A percentile compares a stretch with the other conserved stretches of the same genome.
These are phyloP conservation scores for Scaptomyza montana DNA, from an alignment of 1,140 invertebrate species.

Conservation along the genomic window DNA sequence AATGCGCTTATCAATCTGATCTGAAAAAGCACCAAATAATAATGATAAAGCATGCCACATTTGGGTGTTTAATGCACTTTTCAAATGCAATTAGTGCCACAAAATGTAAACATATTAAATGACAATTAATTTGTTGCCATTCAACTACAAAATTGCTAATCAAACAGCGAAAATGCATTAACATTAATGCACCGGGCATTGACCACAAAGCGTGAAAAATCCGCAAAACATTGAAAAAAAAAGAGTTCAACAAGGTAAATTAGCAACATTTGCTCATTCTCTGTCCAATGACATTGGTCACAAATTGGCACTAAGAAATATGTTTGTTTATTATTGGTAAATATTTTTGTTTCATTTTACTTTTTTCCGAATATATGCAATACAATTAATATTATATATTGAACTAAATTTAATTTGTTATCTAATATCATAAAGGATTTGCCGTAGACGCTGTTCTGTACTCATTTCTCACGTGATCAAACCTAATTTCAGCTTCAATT, in stretches of 20 bases:
- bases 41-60: background rate
- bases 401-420: too few species aligned
- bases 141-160: slow-evolving; percentile 63
- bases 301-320: background rate
- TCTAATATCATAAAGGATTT: too few species aligned
- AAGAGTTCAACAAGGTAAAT: background rate
- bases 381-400: too few species aligned
- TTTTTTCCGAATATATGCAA: too few species aligned
- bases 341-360: too few species aligned
- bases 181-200: slow-evolving; percentile 48
- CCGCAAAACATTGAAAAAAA: slow-evolving; percentile 17
- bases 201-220: slow-evolving; percentile 6
- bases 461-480: slow-evolving; percentile 3
- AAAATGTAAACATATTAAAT: slow-evolving; percentile 65
- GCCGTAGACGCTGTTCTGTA: background rate
- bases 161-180: slow-evolving; percentile 72
- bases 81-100: slow-evolving; percentile 66
- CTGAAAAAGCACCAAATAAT: slow-evolving; percentile 10
- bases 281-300: background rate
- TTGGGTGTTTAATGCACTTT: slow-evolving; percentile 66
- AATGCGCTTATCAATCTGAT: slow-evolving; percentile 50
- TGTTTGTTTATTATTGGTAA: background rate
- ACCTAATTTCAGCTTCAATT: slow-evolving; percentile 48
- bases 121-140: slow-evolving; percentile 73
- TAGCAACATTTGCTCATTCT: background rate